Conservation (phyloP, 2,797 vertebrate species). For the Geotrypetes seraphini region DNA sequence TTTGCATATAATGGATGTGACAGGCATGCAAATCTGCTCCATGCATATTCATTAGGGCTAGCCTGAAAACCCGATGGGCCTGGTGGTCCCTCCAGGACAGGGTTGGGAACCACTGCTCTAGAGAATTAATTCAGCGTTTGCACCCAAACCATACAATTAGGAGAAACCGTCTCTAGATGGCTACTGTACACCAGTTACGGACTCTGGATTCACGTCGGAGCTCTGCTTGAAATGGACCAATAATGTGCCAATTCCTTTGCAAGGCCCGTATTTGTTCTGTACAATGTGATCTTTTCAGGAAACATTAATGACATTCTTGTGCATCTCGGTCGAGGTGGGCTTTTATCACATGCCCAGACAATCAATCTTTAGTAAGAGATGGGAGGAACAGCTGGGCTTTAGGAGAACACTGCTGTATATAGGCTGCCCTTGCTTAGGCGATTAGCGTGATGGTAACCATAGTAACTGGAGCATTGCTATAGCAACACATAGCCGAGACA, state of each 20-base stretch:
- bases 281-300: conserved; percentile 1
- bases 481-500: conserved; percentile 74
- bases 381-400: conserved; percentile 62
- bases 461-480: conserved; percentile 75
- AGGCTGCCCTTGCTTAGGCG: conserved; percentile 64
- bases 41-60: no score
- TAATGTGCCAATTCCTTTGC: not conserved
- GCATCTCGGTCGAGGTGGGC: conserved; percentile 30
- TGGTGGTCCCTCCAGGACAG: no score
- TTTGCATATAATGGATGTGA: no score
- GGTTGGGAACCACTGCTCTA: no score
- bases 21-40: no score
- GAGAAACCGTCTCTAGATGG: not conserved
- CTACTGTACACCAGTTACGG: not conserved
- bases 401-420: conserved; percentile 50
- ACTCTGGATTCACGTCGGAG: not conserved
- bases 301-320: conserved; percentile 26
- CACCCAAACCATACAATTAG: accelerated
- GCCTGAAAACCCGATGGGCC: no score
- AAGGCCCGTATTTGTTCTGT: not conserved
- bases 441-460: conserved; percentile 74
- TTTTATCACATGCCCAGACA: conserved; percentile 58
- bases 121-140: no score
- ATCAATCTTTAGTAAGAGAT: conserved; percentile 65
- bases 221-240: not conserved